These are phyloP conservation scores for Boleophthalmus pectinirostris DNA, from an alignment of 2,113 vertebrate genomes.

Conservation along the genomic window DNA sequence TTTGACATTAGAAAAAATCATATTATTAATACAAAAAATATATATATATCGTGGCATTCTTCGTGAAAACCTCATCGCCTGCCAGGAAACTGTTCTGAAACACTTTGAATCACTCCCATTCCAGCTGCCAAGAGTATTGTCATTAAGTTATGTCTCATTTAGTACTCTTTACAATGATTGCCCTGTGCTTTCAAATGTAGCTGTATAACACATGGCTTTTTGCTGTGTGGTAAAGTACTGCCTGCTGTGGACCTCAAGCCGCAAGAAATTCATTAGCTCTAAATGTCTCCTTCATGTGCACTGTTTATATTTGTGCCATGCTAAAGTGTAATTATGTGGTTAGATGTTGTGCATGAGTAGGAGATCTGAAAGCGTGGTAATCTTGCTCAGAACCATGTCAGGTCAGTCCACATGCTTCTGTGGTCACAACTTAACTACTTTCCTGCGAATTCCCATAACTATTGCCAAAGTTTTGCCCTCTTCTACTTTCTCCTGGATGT, in stretches of 20 bases:
- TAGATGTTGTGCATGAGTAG: conserved; percentile 27
- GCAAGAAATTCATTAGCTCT: conserved; percentile 47
- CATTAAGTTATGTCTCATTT: conserved; percentile 20
- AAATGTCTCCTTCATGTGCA: conserved; percentile 54
- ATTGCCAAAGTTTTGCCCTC: conserved; percentile 14
- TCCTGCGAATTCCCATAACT: conserved; percentile 22
- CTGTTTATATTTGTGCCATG: conserved; percentile 58
- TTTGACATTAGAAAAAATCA: not conserved
- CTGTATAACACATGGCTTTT: conserved; percentile 44
- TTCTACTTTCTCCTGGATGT: not conserved
- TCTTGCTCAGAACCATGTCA: conserved; percentile 37
- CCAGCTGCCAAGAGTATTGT: conserved; percentile 18
- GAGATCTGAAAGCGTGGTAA: conserved; percentile 29
- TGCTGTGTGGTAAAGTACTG: conserved; percentile 28
- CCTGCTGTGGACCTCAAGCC: conserved; percentile 44
- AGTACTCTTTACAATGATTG: not conserved
- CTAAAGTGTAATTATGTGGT: conserved; percentile 53
- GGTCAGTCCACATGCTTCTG: conserved; percentile 37
- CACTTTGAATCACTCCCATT: conserved; percentile 40
- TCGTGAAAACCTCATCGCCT: not conserved
- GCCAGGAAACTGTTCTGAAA: conserved; percentile 11
- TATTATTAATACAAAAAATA: not conserved
- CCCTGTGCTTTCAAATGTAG: conserved; percentile 23
- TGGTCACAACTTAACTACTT: conserved; percentile 44
- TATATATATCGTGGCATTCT: not conserved